Conservation (phyloP, 1,140 invertebrate species). For the Ceratina japonica region DNA sequence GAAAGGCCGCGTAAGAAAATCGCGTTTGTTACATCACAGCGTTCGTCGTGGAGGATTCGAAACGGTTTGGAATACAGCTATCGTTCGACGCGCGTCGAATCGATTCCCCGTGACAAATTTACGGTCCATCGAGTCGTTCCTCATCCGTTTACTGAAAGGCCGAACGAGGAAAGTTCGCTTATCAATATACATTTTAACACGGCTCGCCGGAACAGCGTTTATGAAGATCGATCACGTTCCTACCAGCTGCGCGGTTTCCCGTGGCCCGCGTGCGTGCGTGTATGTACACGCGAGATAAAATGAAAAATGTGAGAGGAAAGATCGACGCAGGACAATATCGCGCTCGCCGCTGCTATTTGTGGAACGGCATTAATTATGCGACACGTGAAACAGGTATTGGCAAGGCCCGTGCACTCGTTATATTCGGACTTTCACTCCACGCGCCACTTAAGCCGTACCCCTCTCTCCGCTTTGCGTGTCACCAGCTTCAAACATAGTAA, state of each 20-base stretch:
- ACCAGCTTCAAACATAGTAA: no score
- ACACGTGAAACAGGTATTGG: conserved; percentile 63
- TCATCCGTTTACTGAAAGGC: not conserved
- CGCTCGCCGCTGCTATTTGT: conserved; percentile 51
- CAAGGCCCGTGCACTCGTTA: conserved; percentile 56
- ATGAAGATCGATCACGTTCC: not conserved
- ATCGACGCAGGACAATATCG: not conserved
- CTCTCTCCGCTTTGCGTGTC: conserved; percentile 45
- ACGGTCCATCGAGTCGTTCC: not conserved
- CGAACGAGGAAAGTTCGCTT: not conserved
- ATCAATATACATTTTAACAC: conserved; percentile 4
- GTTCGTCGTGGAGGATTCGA: not conserved
- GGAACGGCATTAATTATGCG: conserved; percentile 65
- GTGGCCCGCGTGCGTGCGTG: not conserved
- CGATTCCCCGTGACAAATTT: conserved; percentile 7
- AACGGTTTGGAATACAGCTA: not conserved
- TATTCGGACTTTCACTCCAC: conserved; percentile 69
- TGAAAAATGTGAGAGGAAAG: not conserved
- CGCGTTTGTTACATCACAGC: not conserved
- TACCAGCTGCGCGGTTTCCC: not conserved
- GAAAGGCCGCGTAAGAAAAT: not conserved
- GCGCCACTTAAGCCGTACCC: conserved; percentile 67
- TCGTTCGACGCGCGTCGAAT: not conserved
- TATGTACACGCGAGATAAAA: not conserved
- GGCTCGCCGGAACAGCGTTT: not conserved